These are phyloP conservation scores for Drosophila hamatofila DNA, from an alignment of 2,888 invertebrate species.

Conservation along the genomic window DNA sequence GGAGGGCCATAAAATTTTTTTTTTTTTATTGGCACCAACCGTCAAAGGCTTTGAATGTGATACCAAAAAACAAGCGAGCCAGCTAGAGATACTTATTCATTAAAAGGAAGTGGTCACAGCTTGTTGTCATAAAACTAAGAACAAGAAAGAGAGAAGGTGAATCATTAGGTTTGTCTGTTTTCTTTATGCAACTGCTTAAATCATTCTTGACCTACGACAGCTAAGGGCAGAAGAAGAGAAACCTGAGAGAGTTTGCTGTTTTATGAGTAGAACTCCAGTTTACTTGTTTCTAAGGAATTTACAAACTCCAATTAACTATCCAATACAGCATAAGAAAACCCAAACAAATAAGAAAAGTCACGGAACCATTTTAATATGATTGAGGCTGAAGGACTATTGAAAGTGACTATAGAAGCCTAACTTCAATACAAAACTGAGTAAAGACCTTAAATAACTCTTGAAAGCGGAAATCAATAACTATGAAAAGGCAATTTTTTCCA, in stretches of 20 bases:
- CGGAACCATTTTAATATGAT: background rate
- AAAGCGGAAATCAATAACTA: background rate
- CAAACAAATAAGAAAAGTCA: background rate
- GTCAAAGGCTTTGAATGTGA: slow-evolving; percentile 33
- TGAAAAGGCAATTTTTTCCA: background rate
- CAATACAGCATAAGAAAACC: background rate
- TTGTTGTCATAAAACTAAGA: background rate
- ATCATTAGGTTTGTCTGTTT: slow-evolving; percentile 12
- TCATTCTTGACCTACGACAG: background rate
- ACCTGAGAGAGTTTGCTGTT: slow-evolving; percentile 2
- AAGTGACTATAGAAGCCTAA: background rate
- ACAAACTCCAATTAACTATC: too few species aligned
- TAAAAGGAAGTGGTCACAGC: slow-evolving; percentile 63
- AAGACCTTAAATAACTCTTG: background rate
- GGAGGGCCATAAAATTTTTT: slow-evolving; percentile 43
- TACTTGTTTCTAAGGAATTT: background rate
- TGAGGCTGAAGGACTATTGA: background rate
- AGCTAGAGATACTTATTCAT: slow-evolving; percentile 48
- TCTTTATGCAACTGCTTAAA: background rate
- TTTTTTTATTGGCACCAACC: slow-evolving; percentile 38
- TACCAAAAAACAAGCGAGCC: slow-evolving; percentile 17
- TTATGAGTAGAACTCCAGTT: background rate
- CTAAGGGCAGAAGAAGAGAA: background rate
- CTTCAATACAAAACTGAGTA: background rate
- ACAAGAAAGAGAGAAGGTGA: slow-evolving; percentile 11